Evolutionary conservation across 1,140 invertebrate species (phyloP), one percentile per base, ranked within the genome.

Genomic region (Lepidostoma basale): DNA sequence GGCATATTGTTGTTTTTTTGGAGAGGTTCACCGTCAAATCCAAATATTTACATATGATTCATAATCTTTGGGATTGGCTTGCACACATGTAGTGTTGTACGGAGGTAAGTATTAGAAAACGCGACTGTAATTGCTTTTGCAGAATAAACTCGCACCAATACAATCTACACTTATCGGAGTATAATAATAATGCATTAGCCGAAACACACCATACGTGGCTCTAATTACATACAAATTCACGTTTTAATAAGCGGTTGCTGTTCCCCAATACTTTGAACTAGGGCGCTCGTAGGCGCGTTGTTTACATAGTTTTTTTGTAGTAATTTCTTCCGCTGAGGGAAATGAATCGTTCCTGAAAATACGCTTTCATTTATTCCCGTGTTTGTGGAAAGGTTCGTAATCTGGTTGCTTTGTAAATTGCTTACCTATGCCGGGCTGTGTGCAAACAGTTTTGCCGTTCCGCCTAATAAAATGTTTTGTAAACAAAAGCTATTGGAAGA

Each of bases 181-280:
- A 56, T 56, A 36, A 56, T 56, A 36, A 56, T 36, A 33, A 56
- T 56, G 52, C 52, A 56, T 56, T 33, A 56, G 28, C 52, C 5
- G 22, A 47, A 22, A 56, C 52, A 56, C 18, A 23, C 52, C 52
- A 56, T 56, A 56, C 30, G 52, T 56, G 52, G 6, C 52, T 56
- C 12, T 33, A 33, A 54, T 36, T 36, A 36, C 16, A 49, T 12
- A 49, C 45, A 20, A 47, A 22, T 22, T 10, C 22, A n/a, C n/a
- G n/a, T n/a, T 16, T n/a, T 33, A 56, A 39, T 56, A 33, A 22
- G 52, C 20, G 52, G n/a, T n/a, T n/a, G n/a, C n/a, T n/a, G n/a
- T n/a, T n/a, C n/a, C n/a, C n/a, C n/a, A n/a, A n/a, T n/a, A n/a
- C n/a, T n/a, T n/a, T n/a, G n/a, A n/a, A n/a, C n/a, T n/a, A n/a